Conservation (phyloP, 1,140 invertebrate species). For the Zaprionus nigranus region DNA sequence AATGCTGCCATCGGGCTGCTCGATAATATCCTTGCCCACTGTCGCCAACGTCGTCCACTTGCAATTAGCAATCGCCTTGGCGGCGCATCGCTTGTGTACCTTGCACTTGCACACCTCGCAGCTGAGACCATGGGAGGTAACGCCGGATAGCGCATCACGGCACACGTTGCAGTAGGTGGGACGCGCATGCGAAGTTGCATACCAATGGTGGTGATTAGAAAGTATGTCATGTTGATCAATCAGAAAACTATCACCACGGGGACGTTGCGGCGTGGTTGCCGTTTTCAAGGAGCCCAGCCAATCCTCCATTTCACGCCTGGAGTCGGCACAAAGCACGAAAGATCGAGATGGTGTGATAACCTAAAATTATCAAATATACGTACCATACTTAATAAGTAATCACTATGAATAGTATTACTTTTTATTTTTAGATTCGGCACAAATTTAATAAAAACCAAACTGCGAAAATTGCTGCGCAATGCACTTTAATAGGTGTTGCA, state of each 20-base stretch:
- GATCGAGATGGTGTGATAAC: slow-evolving; percentile 94
- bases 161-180: slow-evolving; percentile 99
- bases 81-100: slow-evolving; percentile 96
- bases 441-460: too few relatives aligned
- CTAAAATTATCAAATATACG: slow-evolving; percentile 85
- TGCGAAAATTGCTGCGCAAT: too few relatives aligned
- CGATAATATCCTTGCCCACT: slow-evolving; percentile 96
- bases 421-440: neutral
- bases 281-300: slow-evolving; percentile 92
- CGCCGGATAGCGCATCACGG: slow-evolving; percentile 94
- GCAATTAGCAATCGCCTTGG: slow-evolving; percentile 96
- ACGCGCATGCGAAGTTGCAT: slow-evolving; percentile 94
- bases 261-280: slow-evolving; percentile 88
- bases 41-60: slow-evolving; percentile 98
- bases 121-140: slow-evolving; percentile 96
- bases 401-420: too few relatives aligned
- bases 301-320: slow-evolving; percentile 94
- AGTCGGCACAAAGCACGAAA: slow-evolving; percentile 93
- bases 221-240: slow-evolving; percentile 88
- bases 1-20: slow-evolving; percentile 95
- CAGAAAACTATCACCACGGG: slow-evolving; percentile 85
- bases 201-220: slow-evolving; percentile 96
- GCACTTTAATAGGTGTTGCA: neutral
- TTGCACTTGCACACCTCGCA: slow-evolving; percentile 99
- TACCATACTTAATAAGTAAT: too few relatives aligned